Conservation (phyloP, 2,113 vertebrate species). For the Xiphophorus hellerii region DNA sequence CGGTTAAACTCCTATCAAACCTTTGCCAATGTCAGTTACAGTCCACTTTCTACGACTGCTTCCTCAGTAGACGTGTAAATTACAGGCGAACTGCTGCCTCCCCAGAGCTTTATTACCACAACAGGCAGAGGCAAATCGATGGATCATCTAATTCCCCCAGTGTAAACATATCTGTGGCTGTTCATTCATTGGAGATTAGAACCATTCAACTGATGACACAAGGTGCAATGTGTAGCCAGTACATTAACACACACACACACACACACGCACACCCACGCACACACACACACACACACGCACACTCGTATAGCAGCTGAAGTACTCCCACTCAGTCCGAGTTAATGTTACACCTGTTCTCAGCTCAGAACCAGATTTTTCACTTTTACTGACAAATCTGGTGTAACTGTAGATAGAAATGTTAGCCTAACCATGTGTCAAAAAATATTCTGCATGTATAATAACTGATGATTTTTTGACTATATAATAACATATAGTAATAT, state of each 20-base stretch:
- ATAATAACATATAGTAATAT: neutral
- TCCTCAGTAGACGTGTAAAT: neutral
- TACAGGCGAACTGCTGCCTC: conserved; percentile 1
- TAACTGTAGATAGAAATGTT: neutral
- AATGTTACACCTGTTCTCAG: conserved; percentile 16
- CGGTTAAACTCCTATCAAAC: neutral
- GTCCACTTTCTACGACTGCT: neutral
- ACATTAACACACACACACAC: conserved; percentile 8
- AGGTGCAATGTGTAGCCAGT: conserved; percentile 5
- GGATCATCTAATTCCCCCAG: conserved; percentile 40
- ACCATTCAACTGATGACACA: conserved; percentile 31
- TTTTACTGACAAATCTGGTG: neutral
- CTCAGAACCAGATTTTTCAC: neutral
- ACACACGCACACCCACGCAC: conserved; percentile 2
- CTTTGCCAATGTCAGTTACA: neutral
- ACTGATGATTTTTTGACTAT: too few relatives aligned
- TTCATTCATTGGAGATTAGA: conserved; percentile 48
- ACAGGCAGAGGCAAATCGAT: conserved; percentile 25
- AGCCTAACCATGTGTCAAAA: neutral
- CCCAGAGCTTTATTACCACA: conserved; percentile 8
- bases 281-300: conserved; percentile 9
- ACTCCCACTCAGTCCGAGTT: neutral
- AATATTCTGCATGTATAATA: too few relatives aligned
- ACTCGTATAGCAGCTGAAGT: conserved; percentile 26
- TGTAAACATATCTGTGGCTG: conserved; percentile 47